Evolutionary conservation across 2,888 invertebrate species (phyloP).

Genomic region (Adelognathus sp.): DNA sequence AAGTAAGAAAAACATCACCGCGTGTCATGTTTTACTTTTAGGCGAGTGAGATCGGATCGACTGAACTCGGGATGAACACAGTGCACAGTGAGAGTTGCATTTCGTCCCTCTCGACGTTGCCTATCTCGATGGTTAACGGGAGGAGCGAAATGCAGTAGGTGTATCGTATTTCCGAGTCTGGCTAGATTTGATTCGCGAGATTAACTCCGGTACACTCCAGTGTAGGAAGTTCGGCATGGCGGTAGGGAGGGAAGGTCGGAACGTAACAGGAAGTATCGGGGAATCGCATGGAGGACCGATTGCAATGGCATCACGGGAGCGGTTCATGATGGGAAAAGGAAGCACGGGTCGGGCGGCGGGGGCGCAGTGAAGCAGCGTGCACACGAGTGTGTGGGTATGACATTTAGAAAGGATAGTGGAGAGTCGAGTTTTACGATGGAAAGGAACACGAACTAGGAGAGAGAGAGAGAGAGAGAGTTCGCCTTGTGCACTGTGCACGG

Average conservation of each 20-base stretch:
- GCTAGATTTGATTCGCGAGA: conserved; percentile 54
- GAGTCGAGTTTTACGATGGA: conserved; percentile 34
- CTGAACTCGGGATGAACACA: neutral
- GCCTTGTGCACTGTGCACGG: neutral
- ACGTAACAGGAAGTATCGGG: conserved; percentile 24
- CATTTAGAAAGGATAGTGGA: conserved; percentile 30
- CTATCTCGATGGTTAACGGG: too few relatives aligned
- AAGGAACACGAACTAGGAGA: neutral
- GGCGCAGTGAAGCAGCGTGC: neutral
- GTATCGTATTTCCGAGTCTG: conserved; percentile 16
- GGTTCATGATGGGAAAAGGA: neutral
- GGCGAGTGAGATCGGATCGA: too few relatives aligned
- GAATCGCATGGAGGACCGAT: conserved; percentile 40
- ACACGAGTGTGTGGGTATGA: conserved; percentile 29
- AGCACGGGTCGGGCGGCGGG: neutral
- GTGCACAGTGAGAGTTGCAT: neutral
- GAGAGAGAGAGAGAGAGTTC: too few relatives aligned
- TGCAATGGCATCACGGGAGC: neutral
- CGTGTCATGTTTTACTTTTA: too few relatives aligned
- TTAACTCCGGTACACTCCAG: conserved; percentile 55
- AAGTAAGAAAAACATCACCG: too few relatives aligned
- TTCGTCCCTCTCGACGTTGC: neutral
- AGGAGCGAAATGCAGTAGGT: too few relatives aligned
- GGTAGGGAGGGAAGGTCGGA: neutral
- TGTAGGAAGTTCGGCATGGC: neutral